Evolutionary conservation across 2,888 invertebrate genomes (phyloP), one percentile per base, ranked within the genome.

Genomic region (Halictus ligatus): DNA sequence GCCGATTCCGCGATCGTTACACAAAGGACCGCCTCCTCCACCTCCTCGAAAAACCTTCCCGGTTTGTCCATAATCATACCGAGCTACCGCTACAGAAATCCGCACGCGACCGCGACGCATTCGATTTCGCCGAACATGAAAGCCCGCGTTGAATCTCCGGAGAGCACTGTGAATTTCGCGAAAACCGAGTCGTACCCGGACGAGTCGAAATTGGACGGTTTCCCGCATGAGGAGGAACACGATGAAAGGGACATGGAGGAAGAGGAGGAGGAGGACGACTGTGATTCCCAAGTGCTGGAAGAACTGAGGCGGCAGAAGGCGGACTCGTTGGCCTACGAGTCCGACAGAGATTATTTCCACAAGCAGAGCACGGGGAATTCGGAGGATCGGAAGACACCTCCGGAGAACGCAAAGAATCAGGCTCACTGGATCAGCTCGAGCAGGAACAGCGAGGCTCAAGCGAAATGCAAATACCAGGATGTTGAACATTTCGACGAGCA

Each of bases 401-500:
- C 75, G 46, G 90, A 89, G 10, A 82, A 80, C 43, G 10, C 79
- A 3, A 91, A 90, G 80, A 80, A 80, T 43, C 85, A 87, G 64
- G 77, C 85, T 0, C 78, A 81, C 5, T 88, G 89, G 79, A 83
- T 81, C 7, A 80, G 89, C 46, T 90, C 84, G 67, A 88, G 85
- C 79, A 86, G 89, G 80, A 92, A 89, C 82, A 93, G 93, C 85
- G 93, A 94, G 87, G 92, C 93, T 4, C 92, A 93, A 60, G 92
- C 93, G 21, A 92, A 94, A 74, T 86, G 88, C 64, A 92, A 92
- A 81, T 89, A 89, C 48, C 90, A 90, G 71, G 91, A 91, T 46
- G 84, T 95, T 6, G 96, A 96, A 64, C 96, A 95, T 87, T 95
- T 95, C 83, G 94, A 94, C 69, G 96, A 97, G 82, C 96, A 97